Evolutionary conservation across 2,888 invertebrate genomes (phyloP), one percentile per base, ranked within the genome.

Genomic region (Acheta domesticus): DNA sequence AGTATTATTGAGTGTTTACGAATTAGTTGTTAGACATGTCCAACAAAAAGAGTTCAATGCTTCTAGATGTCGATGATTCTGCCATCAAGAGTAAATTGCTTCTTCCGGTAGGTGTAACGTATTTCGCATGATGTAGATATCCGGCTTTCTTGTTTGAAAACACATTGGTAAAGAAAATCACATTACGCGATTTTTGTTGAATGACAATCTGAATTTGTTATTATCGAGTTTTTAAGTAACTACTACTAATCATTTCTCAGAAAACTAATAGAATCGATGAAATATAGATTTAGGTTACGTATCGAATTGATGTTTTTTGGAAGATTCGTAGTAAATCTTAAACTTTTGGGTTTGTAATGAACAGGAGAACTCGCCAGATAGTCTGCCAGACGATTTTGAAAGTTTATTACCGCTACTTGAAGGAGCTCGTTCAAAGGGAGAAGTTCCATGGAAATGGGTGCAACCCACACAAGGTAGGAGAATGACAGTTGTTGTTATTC

Each of bases 401-500:
- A 62, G 62, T 62, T 12, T 62, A 62, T 62, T 62, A 62, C 62
- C 62, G 16, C n/a, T 62, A 5, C 62, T 62, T 14, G 62, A 62
- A 62, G 62, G 62, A 16, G n/a, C 14, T 19, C n/a, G 16, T 62
- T 19, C 14, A 62, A 62, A 62, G 62, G n/a, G 16, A 62, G 62
- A 62, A 8, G 62, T 62, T 14, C 62, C 62, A 62, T 62, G 62
- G 62, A 62, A 62, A 62, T 62, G 62, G 62, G 62, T 62, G 62
- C 62, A 62, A n/a, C 62, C 62, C 62, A 19, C 62, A 62, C 62
- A 14, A 62, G 62, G 62, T 62, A 62, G 62, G 62, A 62, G 62
- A 62, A 19, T 76, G 48, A n/a, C n/a, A n/a, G 77, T 20, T n/a
- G 77, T 20, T 76, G 36, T 76, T 12, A 36, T 23, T 12, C 20